Base-by-base conservation (phyloP, 2,888 invertebrate genomes). In the Brachyopa scutellaris region DNA sequence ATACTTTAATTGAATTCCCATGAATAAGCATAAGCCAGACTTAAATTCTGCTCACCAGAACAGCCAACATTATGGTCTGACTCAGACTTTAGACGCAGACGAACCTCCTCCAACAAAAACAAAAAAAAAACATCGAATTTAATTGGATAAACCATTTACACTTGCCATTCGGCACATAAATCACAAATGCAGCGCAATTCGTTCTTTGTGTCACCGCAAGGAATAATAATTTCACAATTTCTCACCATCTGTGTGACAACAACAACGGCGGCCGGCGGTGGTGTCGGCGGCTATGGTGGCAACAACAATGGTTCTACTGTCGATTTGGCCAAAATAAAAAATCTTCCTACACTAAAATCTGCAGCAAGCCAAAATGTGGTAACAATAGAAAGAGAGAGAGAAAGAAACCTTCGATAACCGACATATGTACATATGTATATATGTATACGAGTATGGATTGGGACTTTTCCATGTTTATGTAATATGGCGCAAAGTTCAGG, bases 161-260 rank as follows among this genome's bases (percentile, higher is more conserved):
- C 82, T 82, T 82, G 82, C 82, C 82, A 82, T 7, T 72, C 51
- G 82, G 61, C 64, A 76, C 82, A 82, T 82, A 82, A 82, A 82
- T 82, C 82, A 82, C 82, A 82, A 77, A 47, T 77, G 82, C 77
- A 82, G 82, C 72, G 70, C 77, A 82, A 82, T 82, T 82, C 82
- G 82, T 82, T 82, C 82, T 82, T 82, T 82, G 77, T 77, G 77
- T 77, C 77, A 82, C 77, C 77, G 66, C 82, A 55, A 76, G 82
- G 82, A 77, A 77, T 82, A 77, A 82, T 82, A 82, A 82, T 82
- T 82, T 82, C 82, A 77, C 76, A 82, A 82, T 82, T 82, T 82
- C 82, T 82, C 82, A 82, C 82, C 82, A 82, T 82, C 82, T 82
- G 82, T 62, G 64, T 57, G 69, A 70, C 57, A 67, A 55, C 45